Evolutionary conservation across 2,113 vertebrate genomes (phyloP).

Genomic region (Pholis gunnellus): DNA sequence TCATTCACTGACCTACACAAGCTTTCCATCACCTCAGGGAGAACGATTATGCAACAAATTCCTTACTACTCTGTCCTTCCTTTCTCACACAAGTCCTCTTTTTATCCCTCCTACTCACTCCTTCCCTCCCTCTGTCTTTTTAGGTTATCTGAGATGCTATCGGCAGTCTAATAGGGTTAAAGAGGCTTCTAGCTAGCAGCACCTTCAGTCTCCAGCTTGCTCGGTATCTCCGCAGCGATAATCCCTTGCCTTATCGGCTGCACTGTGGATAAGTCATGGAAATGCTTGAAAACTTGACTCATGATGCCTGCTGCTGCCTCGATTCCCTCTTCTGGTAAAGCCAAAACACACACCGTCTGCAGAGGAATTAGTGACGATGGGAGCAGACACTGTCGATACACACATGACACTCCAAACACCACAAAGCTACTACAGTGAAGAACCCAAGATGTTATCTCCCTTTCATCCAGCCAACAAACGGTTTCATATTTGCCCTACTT

Average conservation of each 20-base stretch:
- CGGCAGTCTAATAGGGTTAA: constrained; percentile 63
- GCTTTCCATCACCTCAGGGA: constrained; percentile 1
- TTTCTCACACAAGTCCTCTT: constrained; percentile 7
- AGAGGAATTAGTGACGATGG: constrained; percentile 50
- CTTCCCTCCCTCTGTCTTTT: constrained; percentile 34
- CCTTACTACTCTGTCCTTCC: constrained; percentile 9
- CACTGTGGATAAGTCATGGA: constrained; percentile 21
- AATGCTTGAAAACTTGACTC: constrained; percentile 33
- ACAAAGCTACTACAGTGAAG: constrained; percentile 41
- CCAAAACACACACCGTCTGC: constrained; percentile 16
- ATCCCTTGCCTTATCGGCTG: constrained; percentile 31
- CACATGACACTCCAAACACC: constrained; percentile 9
- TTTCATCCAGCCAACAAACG: constrained; percentile 34
- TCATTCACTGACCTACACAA: constrained; percentile 44
- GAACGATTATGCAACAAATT: constrained; percentile 33
- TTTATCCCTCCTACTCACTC: constrained; percentile 31
- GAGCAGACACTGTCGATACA: constrained; percentile 34
- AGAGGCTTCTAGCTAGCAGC: constrained; percentile 57
- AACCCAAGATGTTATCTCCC: constrained; percentile 41
- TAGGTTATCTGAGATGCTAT: constrained; percentile 67
- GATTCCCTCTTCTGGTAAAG: constrained; percentile 28
- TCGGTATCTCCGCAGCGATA: constrained; percentile 31
- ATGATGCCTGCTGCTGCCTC: constrained; percentile 23
- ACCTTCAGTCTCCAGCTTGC: constrained; percentile 52
- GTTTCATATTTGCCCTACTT: constrained; percentile 42